phyloP scores from a whole-genome alignment of 2,888 invertebrate genomes.

The Agrotis clavis region DNA sequence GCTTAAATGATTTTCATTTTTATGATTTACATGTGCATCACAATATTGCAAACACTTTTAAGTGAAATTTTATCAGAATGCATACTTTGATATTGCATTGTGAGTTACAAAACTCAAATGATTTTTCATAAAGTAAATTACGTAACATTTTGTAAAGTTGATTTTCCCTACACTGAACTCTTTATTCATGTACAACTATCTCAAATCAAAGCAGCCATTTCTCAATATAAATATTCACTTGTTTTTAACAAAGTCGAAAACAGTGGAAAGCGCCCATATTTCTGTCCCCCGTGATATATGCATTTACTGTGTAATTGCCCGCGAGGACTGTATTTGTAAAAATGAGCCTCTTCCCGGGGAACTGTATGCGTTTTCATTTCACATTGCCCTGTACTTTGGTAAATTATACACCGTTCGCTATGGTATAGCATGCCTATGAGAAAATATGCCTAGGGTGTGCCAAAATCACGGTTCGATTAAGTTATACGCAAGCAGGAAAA shows the following conservation, averaged over 20 bases:
- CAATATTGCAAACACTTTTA: no score
- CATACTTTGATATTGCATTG: background rate
- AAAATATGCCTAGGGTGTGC: constrained; percentile 38
- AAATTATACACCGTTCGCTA: constrained; percentile 59
- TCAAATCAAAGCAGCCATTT: no score
- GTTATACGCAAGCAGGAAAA: background rate
- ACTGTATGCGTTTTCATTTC: constrained; percentile 58
- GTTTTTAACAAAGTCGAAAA: constrained; percentile 24
- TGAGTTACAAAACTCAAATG: background rate
- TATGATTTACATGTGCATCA: no score
- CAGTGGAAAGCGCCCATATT: constrained; percentile 70
- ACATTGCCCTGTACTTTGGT: constrained; percentile 61
- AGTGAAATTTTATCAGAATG: background rate
- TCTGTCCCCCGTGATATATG: constrained; percentile 82
- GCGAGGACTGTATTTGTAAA: constrained; percentile 76
- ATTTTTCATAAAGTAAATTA: background rate
- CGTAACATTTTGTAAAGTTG: background rate
- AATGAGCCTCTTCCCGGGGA: constrained; percentile 73
- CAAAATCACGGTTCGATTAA: background rate
- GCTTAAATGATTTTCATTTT: background rate
- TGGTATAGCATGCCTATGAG: constrained; percentile 34
- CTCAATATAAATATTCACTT: background rate
- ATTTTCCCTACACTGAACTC: no score
- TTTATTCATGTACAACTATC: no score
- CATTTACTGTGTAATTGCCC: constrained; percentile 80